These are phyloP conservation scores for Schizaphis graminum DNA, from an alignment of 2,888 invertebrate genomes.

Conservation along the genomic window DNA sequence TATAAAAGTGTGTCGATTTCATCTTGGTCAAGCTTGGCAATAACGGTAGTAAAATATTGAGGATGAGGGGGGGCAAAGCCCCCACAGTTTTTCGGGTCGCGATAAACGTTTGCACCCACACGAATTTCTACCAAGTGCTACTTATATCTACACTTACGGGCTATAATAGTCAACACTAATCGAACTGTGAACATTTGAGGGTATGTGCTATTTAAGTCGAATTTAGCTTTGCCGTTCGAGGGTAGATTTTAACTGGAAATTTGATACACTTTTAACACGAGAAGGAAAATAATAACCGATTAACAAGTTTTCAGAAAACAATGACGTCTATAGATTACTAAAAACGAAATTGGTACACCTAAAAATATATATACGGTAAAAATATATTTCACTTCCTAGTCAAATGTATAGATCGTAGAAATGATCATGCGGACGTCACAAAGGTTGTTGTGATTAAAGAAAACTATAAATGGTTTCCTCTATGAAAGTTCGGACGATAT, in stretches of 20 bases:
- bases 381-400: neutral
- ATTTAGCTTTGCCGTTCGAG: neutral
- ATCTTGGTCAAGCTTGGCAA: too few relatives aligned
- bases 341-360: neutral
- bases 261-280: neutral
- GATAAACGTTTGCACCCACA: too few relatives aligned
- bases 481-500: neutral
- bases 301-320: neutral
- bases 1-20: too few relatives aligned
- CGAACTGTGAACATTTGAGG: neutral
- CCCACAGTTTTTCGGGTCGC: too few relatives aligned
- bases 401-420: neutral
- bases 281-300: neutral
- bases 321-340: neutral
- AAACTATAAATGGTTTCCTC: neutral
- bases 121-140: too few relatives aligned
- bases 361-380: neutral
- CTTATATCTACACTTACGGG: neutral
- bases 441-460: neutral
- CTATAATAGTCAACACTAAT: neutral
- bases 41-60: too few relatives aligned
- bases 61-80: too few relatives aligned
- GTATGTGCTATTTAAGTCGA: neutral
- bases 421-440: neutral
- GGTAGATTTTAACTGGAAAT: neutral